Conservation (phyloP, 2,113 vertebrate genomes). For the Gopherus evgoodei region DNA sequence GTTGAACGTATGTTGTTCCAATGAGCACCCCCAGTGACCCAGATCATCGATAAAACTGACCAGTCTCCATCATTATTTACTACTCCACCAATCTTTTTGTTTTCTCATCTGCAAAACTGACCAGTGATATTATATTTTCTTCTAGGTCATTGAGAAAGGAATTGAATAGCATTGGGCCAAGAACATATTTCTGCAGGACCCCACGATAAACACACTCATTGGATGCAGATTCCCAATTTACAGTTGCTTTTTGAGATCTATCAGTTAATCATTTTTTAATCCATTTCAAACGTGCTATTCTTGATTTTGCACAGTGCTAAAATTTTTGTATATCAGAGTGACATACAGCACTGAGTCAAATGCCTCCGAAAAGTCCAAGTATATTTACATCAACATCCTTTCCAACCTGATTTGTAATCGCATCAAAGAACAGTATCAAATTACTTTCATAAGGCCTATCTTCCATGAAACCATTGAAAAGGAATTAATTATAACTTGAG, state of each 20-base stretch:
- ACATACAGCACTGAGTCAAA: background rate
- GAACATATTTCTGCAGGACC: constrained; percentile 42
- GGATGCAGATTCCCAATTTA: constrained; percentile 36
- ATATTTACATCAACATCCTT: background rate
- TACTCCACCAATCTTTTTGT: background rate
- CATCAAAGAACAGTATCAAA: background rate
- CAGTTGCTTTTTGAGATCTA: constrained; percentile 40
- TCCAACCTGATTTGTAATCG: background rate
- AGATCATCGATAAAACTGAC: background rate
- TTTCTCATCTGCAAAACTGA: background rate
- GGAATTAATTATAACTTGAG: background rate
- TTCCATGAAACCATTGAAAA: background rate
- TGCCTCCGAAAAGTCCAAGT: background rate
- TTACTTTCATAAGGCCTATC: background rate
- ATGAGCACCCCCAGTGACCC: background rate
- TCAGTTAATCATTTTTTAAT: constrained; percentile 43
- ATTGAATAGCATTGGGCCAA: background rate
- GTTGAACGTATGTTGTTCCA: background rate
- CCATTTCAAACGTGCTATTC: constrained; percentile 43
- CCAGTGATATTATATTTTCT: background rate
- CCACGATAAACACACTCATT: constrained; percentile 13
- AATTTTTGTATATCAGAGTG: background rate
- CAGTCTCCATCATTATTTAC: background rate
- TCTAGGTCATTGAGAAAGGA: background rate
- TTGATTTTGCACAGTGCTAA: constrained; percentile 50